phyloP scores from a whole-genome alignment of 1,140 invertebrate genomes.

The Hypsibius dujardini region DNA sequence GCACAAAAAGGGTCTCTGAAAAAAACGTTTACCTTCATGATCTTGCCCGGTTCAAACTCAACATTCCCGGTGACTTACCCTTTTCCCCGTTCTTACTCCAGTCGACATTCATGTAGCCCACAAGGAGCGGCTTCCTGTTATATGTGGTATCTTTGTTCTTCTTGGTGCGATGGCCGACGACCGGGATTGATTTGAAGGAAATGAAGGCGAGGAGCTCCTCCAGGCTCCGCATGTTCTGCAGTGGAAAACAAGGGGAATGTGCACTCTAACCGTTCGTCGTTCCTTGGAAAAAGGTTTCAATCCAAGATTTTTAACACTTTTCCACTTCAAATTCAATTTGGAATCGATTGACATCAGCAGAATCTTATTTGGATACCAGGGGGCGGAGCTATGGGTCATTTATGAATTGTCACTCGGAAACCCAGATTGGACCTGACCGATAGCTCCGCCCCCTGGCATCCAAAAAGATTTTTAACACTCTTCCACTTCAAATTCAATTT shows the following conservation, averaged over 20 bases:
- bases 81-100: conserved; percentile 5
- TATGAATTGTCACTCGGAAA: no score
- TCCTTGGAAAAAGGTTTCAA: not conserved
- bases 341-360: not conserved
- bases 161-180: conserved; percentile 1
- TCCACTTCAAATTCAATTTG: not conserved
- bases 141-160: conserved; percentile 8
- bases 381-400: no score
- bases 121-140: not conserved
- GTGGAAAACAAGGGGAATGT: not conserved
- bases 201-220: conserved; percentile 7
- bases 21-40: not conserved
- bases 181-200: not conserved
- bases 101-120: conserved; percentile 2
- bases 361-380: no score
- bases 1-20: not conserved
- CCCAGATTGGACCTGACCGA: no score
- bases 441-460: no score
- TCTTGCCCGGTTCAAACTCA: not conserved
- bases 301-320: not conserved
- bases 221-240: not conserved
- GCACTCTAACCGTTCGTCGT: not conserved
- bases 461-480: no score
- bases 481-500: no score
- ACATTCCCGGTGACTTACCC: not conserved